Percentiles rank a stretch among this genome's conserved stretches.
Conservation (phyloP, 2,797 vertebrate species). For the Clangula hyemalis region DNA sequence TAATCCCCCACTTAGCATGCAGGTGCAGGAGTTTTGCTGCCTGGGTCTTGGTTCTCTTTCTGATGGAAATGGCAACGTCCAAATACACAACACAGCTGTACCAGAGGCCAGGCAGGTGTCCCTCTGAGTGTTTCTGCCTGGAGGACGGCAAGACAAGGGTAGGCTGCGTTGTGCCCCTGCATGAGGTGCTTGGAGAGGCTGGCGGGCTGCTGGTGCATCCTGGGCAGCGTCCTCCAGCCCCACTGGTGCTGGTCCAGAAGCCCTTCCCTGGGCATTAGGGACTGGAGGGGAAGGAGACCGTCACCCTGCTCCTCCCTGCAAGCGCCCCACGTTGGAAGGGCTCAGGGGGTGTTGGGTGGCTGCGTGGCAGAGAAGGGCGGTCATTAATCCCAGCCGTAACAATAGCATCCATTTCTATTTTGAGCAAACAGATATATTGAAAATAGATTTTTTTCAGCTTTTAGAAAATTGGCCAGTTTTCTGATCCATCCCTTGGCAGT, state of each 20-base stretch:
- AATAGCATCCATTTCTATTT: not conserved
- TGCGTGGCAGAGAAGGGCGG: not conserved
- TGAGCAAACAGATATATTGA: not conserved
- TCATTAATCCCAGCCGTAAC: not conserved
- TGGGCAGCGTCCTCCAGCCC: not conserved
- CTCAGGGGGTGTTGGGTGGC: not conserved
- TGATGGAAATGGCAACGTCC: not conserved
- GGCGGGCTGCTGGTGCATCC: accelerated
- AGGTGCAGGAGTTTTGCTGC: not conserved
- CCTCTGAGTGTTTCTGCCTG: too few species aligned
- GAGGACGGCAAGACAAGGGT: not conserved
- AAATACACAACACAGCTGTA: not conserved
- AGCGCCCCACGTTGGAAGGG: not conserved
- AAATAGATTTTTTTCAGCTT: not conserved
- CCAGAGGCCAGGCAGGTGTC: not conserved
- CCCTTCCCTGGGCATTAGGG: not conserved
- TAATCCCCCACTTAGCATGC: not conserved
- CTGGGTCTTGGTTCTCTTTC: not conserved
- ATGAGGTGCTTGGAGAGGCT: not conserved
- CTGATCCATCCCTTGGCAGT: not conserved
- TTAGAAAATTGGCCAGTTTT: not conserved
- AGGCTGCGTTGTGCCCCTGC: not conserved
- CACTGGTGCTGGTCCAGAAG: not conserved
- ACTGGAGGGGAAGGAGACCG: not conserved
- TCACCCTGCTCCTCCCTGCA: not conserved